Evolutionary conservation across 1,140 invertebrate genomes (phyloP), one percentile per base, ranked within the genome.

Genomic region (Anthonomus grandis): DNA sequence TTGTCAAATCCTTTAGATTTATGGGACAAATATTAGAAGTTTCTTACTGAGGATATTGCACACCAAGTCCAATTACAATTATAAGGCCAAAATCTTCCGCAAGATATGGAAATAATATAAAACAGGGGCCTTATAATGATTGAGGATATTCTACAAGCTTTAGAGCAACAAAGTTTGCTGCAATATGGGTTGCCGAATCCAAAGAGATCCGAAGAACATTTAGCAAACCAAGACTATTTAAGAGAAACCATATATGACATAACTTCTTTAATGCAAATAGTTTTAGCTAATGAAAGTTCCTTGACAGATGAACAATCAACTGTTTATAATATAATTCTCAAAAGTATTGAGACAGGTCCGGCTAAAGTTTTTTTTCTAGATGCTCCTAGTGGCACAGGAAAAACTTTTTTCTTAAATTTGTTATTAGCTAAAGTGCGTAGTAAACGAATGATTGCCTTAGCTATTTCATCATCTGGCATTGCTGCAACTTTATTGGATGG

Each of bases 381-480:
- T 71, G 72, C 76, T 24, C 73, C 76, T 46, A 74, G 74, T 46
- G 73, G 70, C 41, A 76, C 71, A 24, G 71, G 74, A 13, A 76
- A 76, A 72, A 76, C 69, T 39, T 76, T 76, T 60, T 44, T 75
- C n/a, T 72, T 71, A 63, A 68, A 65, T 63, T 68, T 76, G 44
- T 63, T 75, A 56, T 66, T 75, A 48, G 70, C 70, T 39, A 68
- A 21, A 36, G 67, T 75, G 49, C 55, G 73, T 46, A 66, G 64
- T 45, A 62, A 59, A 60, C 64, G 65, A 62, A 57, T 68, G 48
- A 70, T 75, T 47, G 68, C 72, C 37, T 47, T 76, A 21, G 73
- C 72, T 21, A 21, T 74, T 34, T 73, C 74, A 57, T 76, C 68
- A 38, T 80, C 78, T 22, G 78, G 77, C 48, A 80, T 83, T 44